phyloP scores from a whole-genome alignment of 2,797 vertebrate species.

The Mormyrus proboscirostris region DNA sequence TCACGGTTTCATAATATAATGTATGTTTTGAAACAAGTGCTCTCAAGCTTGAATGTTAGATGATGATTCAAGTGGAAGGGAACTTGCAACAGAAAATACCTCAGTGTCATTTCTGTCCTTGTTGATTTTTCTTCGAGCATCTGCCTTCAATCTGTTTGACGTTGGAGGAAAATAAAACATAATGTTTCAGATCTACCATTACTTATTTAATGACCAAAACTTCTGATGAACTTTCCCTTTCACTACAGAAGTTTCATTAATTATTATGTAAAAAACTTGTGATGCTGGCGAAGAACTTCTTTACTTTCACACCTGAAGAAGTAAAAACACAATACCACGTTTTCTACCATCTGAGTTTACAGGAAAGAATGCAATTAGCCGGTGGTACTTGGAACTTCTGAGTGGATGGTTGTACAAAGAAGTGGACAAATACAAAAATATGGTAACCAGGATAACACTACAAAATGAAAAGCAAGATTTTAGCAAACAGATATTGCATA shows the following conservation, averaged over 20 bases:
- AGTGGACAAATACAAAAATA: background rate
- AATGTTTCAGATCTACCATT: background rate
- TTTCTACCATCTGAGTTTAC: background rate
- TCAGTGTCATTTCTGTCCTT: background rate
- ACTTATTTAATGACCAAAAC: slow-evolving; percentile 1
- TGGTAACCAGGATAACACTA: background rate
- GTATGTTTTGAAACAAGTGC: background rate
- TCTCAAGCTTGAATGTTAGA: background rate
- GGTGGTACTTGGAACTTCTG: background rate
- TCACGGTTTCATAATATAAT: background rate
- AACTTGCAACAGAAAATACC: background rate
- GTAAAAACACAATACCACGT: background rate
- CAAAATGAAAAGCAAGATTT: background rate
- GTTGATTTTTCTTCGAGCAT: background rate
- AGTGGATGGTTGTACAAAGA: background rate
- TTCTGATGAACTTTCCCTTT: background rate
- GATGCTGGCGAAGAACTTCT: background rate
- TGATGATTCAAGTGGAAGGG: background rate
- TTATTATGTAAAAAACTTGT: background rate
- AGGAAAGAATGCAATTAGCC: background rate
- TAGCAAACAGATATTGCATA: background rate
- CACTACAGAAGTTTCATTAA: background rate
- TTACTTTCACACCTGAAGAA: background rate
- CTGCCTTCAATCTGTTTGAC: background rate
- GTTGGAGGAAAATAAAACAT: background rate